Evolutionary conservation across 2,113 vertebrate species (phyloP).

Genomic region (Vombatus ursinus): DNA sequence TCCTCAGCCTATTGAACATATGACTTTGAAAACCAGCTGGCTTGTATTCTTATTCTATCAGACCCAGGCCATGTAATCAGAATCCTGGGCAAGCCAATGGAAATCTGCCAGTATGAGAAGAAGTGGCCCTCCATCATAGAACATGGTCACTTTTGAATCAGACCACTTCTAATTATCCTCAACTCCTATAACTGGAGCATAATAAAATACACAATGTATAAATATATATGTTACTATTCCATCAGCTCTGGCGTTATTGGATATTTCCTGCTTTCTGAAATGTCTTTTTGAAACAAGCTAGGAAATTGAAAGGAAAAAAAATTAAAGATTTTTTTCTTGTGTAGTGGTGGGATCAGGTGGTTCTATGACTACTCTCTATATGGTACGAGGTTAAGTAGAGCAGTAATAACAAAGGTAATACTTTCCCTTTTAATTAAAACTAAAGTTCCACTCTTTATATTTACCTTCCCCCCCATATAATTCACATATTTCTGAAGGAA

Average conservation of each 20-base stretch:
- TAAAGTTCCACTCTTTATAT: not conserved
- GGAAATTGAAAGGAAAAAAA: constrained; percentile 51
- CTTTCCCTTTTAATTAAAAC: constrained; percentile 49
- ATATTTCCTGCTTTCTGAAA: constrained; percentile 48
- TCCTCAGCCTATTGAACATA: constrained; percentile 77
- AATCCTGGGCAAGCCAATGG: constrained; percentile 77
- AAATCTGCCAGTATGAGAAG: constrained; percentile 71
- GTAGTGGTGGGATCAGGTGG: constrained; percentile 42
- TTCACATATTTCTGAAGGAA: constrained; percentile 25
- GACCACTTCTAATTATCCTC: constrained; percentile 77
- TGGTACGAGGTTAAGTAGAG: constrained; percentile 22
- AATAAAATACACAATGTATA: constrained; percentile 58
- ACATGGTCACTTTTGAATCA: constrained; percentile 67
- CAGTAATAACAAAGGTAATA: constrained; percentile 29
- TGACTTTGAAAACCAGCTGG: constrained; percentile 85
- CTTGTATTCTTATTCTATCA: constrained; percentile 81
- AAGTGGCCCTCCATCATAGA: constrained; percentile 78
- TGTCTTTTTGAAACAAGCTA: constrained; percentile 43
- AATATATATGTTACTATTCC: not conserved
- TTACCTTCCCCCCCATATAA: not conserved
- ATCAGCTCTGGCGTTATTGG: constrained; percentile 54
- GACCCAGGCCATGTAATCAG: constrained; percentile 77
- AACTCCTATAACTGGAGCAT: constrained; percentile 69
- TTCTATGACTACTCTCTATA: not conserved
- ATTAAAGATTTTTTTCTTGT: constrained; percentile 14